phyloP scores from a whole-genome alignment of 2,113 vertebrate species.

The Peromyscus leucopus region DNA sequence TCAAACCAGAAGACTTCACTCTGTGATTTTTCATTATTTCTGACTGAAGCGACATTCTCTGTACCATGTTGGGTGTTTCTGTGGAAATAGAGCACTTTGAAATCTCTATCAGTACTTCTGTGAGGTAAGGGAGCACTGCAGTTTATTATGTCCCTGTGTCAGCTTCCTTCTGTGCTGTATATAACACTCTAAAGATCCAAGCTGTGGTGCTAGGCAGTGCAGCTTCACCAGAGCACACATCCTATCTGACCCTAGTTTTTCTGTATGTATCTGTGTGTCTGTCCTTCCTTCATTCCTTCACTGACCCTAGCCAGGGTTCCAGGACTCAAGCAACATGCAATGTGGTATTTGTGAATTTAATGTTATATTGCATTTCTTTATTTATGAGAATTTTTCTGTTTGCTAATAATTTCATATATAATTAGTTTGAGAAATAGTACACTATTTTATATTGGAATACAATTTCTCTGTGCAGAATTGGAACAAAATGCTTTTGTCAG shows the following conservation, averaged over 20 bases:
- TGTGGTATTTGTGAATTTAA: not conserved
- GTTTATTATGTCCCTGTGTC: too few relatives aligned
- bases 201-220: too few relatives aligned
- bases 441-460: not conserved
- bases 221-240: not conserved
- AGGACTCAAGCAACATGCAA: not conserved
- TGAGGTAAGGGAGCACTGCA: too few relatives aligned
- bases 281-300: not conserved
- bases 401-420: not conserved
- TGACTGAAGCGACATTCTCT: too few relatives aligned
- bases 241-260: not conserved
- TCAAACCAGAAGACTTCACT: too few relatives aligned
- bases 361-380: not conserved
- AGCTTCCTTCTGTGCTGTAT: not conserved
- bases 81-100: too few relatives aligned
- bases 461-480: not conserved
- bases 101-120: too few relatives aligned
- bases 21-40: too few relatives aligned
- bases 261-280: not conserved
- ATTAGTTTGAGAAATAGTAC: not conserved
- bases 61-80: too few relatives aligned
- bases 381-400: not conserved
- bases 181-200: not conserved
- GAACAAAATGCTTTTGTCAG: not conserved
- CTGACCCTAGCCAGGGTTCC: not conserved